Conservation (phyloP, 1,140 invertebrate genomes). For the Schlechtendalia chinensis region DNA sequence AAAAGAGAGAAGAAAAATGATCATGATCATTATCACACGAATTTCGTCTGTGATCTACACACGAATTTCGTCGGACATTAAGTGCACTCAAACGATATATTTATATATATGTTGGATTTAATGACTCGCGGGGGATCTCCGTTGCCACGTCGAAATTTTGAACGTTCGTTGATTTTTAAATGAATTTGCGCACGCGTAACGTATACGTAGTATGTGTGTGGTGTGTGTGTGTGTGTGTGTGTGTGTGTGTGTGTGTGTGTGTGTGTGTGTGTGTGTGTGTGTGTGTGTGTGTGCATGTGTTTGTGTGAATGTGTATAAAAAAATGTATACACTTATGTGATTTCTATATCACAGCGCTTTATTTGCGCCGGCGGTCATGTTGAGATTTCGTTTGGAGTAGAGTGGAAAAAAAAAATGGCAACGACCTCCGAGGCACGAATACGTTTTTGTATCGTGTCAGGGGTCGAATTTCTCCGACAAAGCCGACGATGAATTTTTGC, state of each 20-base stretch:
- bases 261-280: too few relatives aligned
- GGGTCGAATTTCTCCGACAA: constrained; percentile 44
- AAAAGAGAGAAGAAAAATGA: not conserved
- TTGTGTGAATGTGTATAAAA: constrained; percentile 6
- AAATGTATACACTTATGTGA: not conserved
- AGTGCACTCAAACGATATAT: constrained; percentile 16
- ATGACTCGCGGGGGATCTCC: constrained; percentile 32
- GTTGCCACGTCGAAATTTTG: constrained; percentile 24
- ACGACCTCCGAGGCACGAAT: constrained; percentile 40
- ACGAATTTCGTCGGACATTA: constrained; percentile 6
- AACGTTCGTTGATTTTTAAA: constrained; percentile 30
- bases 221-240: too few relatives aligned
- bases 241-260: too few relatives aligned
- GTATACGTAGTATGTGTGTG: too few relatives aligned
- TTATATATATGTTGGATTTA: not conserved
- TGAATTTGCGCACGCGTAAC: not conserved
- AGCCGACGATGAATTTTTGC: constrained; percentile 15
- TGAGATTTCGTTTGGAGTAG: constrained; percentile 34
- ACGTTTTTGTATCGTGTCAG: constrained; percentile 27
- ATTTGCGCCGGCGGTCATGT: constrained; percentile 29
- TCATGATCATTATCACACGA: constrained; percentile 11
- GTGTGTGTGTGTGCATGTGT: too few relatives aligned
- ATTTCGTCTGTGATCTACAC: not conserved
- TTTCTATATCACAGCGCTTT: constrained; percentile 31
- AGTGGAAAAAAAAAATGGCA: constrained; percentile 34